phyloP scores from a whole-genome alignment of 2,888 invertebrate genomes.

The Clunio marinus region DNA sequence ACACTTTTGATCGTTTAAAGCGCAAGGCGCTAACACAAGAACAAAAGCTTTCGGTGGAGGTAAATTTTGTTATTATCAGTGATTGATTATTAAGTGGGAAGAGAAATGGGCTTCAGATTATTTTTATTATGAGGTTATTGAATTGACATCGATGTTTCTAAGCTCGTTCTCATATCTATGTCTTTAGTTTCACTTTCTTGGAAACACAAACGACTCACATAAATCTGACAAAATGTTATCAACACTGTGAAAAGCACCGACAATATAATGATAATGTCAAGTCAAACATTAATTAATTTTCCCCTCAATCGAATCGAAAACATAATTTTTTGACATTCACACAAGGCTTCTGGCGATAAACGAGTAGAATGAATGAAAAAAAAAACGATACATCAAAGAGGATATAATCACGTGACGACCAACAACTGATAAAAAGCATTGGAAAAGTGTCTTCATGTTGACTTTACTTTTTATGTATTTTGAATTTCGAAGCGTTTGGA shows the following conservation, averaged over 20 bases:
- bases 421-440: background rate
- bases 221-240: no score
- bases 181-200: no score
- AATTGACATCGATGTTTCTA: no score
- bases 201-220: no score
- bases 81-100: background rate
- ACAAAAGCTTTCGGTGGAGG: constrained; percentile 6
- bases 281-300: background rate
- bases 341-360: background rate
- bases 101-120: background rate
- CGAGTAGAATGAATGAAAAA: background rate
- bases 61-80: background rate
- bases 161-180: no score
- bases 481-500: constrained; percentile 2
- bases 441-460: background rate
- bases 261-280: no score
- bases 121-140: no score
- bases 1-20: background rate
- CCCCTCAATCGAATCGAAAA: background rate
- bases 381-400: constrained; percentile 14
- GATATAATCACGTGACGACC: constrained; percentile 14
- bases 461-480: no score
- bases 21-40: background rate
- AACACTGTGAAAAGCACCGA: no score
- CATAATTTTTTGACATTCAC: background rate